Base-by-base conservation (phyloP, 1,140 invertebrate genomes). In the Thrips palmi region DNA sequence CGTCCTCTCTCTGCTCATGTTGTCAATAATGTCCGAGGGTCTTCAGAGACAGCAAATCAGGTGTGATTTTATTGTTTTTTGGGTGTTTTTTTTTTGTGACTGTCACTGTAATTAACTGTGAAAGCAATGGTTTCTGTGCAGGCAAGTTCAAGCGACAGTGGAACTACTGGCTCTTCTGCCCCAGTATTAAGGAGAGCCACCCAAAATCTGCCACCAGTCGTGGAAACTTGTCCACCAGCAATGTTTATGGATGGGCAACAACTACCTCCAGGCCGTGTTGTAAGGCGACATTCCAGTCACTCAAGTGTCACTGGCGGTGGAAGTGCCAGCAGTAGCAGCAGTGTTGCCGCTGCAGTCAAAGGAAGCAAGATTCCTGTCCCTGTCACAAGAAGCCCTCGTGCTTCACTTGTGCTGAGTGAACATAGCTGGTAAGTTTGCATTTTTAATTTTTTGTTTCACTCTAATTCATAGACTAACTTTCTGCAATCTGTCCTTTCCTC, bases 341-440 rank as follows among this genome's bases (percentile, higher is more conserved):
- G n/a, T n/a, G n/a, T n/a, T n/a, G n/a, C n/a, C n/a, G n/a, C 32
- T 20, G 15, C 31, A 18, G 28, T 22, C 19, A 49, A 49, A 42
- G 41, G 40, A 19, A 49, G 47, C 42, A 49, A 47, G 43, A 49
- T 49, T 12, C 47, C 47, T 12, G 40, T 49, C 2, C 43, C 37
- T 17, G 43, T 49, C 10, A 33, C 38, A 36, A 38, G 24, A 10
- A 43, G 38, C 32, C 47, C 47, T 39, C 45, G 47, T 29, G 45
- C 45, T 17, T 35, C 43, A 36, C 36, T 34, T 34, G 33, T 38
- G 12, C 45, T 46, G 45, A 18, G 42, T 45, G 17, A 45, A 40
- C 23, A 17, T 41, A 31, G 29, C 33, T 32, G 36, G 39, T 33
- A 20, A 34, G 28, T 43, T 40, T 40, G 42, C 41, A 19, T 29